These are phyloP conservation scores for Mercenaria mercenaria DNA, from an alignment of 1,140 invertebrate genomes.

Conservation along the genomic window DNA sequence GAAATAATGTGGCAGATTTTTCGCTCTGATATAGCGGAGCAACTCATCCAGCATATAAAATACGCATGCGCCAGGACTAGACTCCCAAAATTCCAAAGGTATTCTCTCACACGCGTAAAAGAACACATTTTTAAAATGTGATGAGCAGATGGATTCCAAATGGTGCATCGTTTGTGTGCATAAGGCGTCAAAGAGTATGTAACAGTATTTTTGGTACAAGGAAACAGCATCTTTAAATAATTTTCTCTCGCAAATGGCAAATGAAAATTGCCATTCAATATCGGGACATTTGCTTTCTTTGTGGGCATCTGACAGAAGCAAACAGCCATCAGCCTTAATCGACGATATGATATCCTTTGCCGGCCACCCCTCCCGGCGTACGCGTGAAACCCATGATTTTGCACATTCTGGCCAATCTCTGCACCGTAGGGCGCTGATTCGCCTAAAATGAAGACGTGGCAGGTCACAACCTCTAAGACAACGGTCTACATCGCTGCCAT, in stretches of 20 bases:
- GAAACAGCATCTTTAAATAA: constrained; percentile 42
- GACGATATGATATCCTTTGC: neutral
- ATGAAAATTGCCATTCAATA: constrained; percentile 46
- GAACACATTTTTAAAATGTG: constrained; percentile 7
- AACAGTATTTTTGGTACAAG: constrained; percentile 38
- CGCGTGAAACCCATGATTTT: constrained; percentile 3
- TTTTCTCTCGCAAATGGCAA: constrained; percentile 9
- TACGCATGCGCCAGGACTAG: constrained; percentile 1
- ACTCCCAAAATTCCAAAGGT: constrained; percentile 38
- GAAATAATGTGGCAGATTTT: constrained; percentile 51
- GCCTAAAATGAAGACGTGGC: too few species aligned
- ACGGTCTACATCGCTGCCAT: too few species aligned
- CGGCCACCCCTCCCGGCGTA: constrained; percentile 29
- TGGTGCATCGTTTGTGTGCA: neutral
- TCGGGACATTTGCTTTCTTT: neutral
- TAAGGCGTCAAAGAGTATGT: neutral
- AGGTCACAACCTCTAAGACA: too few species aligned
- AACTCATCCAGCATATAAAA: constrained; percentile 33
- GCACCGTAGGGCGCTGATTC: neutral
- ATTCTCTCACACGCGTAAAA: constrained; percentile 51
- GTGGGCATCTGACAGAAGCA: constrained; percentile 10
- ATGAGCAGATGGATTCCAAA: neutral
- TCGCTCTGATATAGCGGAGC: neutral
- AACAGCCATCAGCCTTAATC: constrained; percentile 2
- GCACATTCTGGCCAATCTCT: constrained; percentile 42